Evolutionary conservation across 2,797 vertebrate species (phyloP), one percentile per base, ranked within the genome.

Genomic region (Crocodylus rhombifer): DNA sequence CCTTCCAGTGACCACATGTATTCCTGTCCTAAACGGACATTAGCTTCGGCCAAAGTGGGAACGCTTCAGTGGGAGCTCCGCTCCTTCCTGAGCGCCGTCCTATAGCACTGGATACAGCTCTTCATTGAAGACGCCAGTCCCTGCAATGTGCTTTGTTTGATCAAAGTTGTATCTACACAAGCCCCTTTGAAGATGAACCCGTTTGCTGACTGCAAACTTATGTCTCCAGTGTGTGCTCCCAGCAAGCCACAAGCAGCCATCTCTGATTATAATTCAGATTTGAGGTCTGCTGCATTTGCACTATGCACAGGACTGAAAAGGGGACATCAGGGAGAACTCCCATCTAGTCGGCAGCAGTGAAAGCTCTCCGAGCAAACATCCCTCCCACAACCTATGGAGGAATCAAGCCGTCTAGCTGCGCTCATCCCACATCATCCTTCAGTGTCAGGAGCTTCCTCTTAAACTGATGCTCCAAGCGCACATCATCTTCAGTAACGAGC

Each of bases 391-490:
- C n/a, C n/a, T n/a, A n/a, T n/a, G n/a, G n/a, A n/a, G n/a, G n/a
- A n/a, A n/a, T n/a, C n/a, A n/a, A n/a, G n/a, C 99, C 99, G 95
- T 99, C 98, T 95, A 99, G 98, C 96, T 98, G 98, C 92, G 97
- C 94, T 90, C 96, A 98, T 80, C 98, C 96, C 4, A 98, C 94
- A 88, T 99, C 98, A 4, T 98, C 98, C 99, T 99, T 99, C 91
- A 99, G 97, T 89, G 98, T 98, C 96, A 98, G 93, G 26, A 99
- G 96, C 80, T 98, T 98, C 80, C 97, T 98, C 95, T 98, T 99
- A 94, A 99, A 99, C 95, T 99, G 98, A 94, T 99, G 98, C 87
- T 99, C 99, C 80, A 99, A 99, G 89, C 99, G 98, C 82, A 99
- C 99, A 0, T 99, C 99, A 0, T 99, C 99, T 94, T 99, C 99